Conservation (phyloP, 2,113 vertebrate genomes). For the Macroglossus sobrinus region DNA sequence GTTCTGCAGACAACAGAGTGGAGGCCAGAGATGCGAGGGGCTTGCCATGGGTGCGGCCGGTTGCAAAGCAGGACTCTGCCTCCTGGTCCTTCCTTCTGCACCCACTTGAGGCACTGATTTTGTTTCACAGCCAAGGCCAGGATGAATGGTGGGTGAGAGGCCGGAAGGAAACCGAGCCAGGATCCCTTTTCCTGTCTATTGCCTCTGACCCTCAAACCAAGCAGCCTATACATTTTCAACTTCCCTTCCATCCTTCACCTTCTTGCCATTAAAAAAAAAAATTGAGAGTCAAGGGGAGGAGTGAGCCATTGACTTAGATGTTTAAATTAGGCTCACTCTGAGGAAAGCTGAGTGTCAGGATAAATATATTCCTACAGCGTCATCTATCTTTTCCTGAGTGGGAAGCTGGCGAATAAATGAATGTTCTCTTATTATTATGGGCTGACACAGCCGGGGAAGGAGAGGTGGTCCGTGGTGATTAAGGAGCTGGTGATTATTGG, state of each 20-base stretch:
- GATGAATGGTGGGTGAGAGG: not conserved
- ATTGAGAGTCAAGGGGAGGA: not conserved
- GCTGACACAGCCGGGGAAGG: constrained; percentile 64
- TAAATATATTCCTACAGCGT: constrained; percentile 64
- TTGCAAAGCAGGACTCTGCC: not conserved
- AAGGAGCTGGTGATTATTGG: constrained; percentile 62
- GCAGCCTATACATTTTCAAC: not conserved
- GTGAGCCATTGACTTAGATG: constrained; percentile 42
- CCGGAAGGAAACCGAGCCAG: not conserved
- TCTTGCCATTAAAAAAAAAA: constrained; percentile 42
- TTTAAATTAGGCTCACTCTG: constrained; percentile 76
- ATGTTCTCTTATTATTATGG: constrained; percentile 69
- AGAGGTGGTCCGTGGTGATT: constrained; percentile 66
- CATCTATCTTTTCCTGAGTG: constrained; percentile 63
- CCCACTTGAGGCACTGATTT: not conserved
- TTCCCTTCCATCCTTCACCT: not conserved
- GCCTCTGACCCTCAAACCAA: not conserved
- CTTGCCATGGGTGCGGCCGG: not conserved
- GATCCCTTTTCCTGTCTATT: not conserved
- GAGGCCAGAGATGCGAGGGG: accelerated
- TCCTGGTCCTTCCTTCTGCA: not conserved
- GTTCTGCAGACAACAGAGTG: not conserved
- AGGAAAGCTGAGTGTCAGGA: constrained; percentile 64
- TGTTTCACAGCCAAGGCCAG: not conserved
- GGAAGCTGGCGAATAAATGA: constrained; percentile 73